These are phyloP conservation scores for Dendronephthya gigantea DNA, from an alignment of 64 coral and sea anemone genomes.

Conservation along the genomic window DNA sequence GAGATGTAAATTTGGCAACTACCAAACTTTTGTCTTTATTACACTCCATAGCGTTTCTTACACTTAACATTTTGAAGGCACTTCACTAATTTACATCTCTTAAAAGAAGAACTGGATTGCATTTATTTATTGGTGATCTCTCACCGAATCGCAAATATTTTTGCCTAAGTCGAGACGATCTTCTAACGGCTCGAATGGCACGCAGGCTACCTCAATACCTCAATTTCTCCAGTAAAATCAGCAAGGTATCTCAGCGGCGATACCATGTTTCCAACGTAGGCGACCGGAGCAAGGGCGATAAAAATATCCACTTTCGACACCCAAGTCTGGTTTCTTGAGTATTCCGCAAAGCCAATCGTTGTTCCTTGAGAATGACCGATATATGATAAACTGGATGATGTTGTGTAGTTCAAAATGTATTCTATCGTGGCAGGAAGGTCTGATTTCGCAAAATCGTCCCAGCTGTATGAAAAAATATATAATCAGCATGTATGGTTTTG, in stretches of 20 bases:
- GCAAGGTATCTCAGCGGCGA: background rate
- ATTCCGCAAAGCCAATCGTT: background rate
- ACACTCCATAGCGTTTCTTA: too few relatives aligned
- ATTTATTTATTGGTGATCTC: too few relatives aligned
- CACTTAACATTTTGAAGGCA: too few relatives aligned
- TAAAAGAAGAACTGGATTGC: too few relatives aligned
- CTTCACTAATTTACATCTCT: too few relatives aligned
- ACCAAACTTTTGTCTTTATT: too few relatives aligned
- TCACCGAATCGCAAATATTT: too few relatives aligned
- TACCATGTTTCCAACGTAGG: background rate
- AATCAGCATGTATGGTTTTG: background rate
- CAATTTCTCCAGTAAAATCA: background rate
- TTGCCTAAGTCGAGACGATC: background rate
- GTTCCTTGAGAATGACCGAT: constrained; percentile 10
- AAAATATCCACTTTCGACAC: constrained; percentile 1
- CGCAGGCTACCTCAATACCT: background rate
- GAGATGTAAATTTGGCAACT: too few relatives aligned
- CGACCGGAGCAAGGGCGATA: background rate
- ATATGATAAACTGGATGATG: background rate
- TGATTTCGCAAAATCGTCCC: background rate
- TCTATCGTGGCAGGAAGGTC: constrained; percentile 7
- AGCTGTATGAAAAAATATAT: background rate
- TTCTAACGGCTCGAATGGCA: background rate
- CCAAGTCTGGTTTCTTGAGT: constrained; percentile 2
- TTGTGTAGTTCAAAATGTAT: background rate